Evolutionary conservation across 2,888 invertebrate genomes (phyloP), one percentile per base, ranked within the genome.

Genomic region (Papilio gigon): DNA sequence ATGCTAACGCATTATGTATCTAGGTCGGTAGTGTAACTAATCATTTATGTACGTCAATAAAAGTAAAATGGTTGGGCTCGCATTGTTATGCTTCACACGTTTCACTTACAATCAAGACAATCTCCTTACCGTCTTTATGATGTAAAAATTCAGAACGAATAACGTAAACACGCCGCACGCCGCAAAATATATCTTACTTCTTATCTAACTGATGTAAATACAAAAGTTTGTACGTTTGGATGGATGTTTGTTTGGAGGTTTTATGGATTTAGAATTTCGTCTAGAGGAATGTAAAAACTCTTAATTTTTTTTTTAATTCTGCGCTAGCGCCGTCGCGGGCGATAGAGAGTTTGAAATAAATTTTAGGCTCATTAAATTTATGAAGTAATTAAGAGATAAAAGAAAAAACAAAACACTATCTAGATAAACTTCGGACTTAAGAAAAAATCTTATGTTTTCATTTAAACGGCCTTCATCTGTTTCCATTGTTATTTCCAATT

Each of bases 81-180:
- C 25, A 27, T 53, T 53, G 27, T 20, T 27, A 53, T n/a, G 27
- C 53, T 6, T 11, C 6, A 27, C 27, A 53, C 25, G 27, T 53
- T n/a, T n/a, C 53, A 50, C 27, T 50, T 50, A 27, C 25, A 50
- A 50, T 50, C 50, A 50, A 50, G 50, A 50, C 14, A 14, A 27
- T 50, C 14, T 50, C 27, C 27, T 50, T 27, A 27, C 50, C 25
- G 14, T 27, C 27, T 27, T 50, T 25, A 27, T 50, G 27, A 50
- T 50, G 27, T 50, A 50, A 50, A 50, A 27, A 50, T 27, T 27
- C 50, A n/a, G 9, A 27, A 27, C 6, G 6, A 50, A 27, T 50
- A 50, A 25, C 1, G 50, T 50, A 50, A 50, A 50, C 12, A 50
- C 50, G n/a, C 1, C 14, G 50, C 8, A 14, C n/a, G 12, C 25